These are phyloP conservation scores for Drosophila rufa DNA, from an alignment of 1,140 invertebrate species.

Conservation along the genomic window DNA sequence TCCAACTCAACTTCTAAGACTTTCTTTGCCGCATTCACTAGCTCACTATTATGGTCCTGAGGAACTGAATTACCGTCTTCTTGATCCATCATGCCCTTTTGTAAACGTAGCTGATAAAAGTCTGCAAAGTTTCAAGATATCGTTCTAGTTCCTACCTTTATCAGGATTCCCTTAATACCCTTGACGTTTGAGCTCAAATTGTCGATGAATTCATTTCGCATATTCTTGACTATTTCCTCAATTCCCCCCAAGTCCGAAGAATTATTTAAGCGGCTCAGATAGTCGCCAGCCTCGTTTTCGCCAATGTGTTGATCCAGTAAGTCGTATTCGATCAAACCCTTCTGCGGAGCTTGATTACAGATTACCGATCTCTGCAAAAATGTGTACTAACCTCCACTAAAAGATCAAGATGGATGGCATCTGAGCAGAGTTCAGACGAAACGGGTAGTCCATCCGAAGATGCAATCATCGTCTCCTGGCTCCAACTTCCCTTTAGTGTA, in stretches of 20 bases:
- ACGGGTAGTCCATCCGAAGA: not conserved
- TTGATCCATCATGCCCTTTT: slow-evolving; percentile 25
- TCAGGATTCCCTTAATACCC: slow-evolving; percentile 5
- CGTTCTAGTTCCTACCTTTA: slow-evolving; percentile 20
- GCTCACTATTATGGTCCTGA: not conserved
- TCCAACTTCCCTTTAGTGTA: slow-evolving; percentile 12
- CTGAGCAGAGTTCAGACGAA: slow-evolving; percentile 1
- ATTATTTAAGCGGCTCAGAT: not conserved
- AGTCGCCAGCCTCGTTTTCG: slow-evolving; percentile 1
- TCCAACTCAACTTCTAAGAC: not conserved
- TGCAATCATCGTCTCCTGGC: not conserved
- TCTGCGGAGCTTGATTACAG: slow-evolving; percentile 1
- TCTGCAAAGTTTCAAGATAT: not conserved
- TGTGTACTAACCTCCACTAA: slow-evolving; percentile 33
- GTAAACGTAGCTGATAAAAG: not conserved
- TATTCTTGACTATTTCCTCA: slow-evolving; percentile 26
- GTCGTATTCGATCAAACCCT: slow-evolving; percentile 29
- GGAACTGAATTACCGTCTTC: no score
- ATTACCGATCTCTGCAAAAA: not conserved
- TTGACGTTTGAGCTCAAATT: slow-evolving; percentile 15
- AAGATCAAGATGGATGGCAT: slow-evolving; percentile 22
- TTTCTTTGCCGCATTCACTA: not conserved
- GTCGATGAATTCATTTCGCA: slow-evolving; percentile 24
- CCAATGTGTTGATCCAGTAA: not conserved
- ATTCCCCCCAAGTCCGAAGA: not conserved